phyloP scores from a whole-genome alignment of 2,888 invertebrate genomes.

The Spisula subtruncata region DNA sequence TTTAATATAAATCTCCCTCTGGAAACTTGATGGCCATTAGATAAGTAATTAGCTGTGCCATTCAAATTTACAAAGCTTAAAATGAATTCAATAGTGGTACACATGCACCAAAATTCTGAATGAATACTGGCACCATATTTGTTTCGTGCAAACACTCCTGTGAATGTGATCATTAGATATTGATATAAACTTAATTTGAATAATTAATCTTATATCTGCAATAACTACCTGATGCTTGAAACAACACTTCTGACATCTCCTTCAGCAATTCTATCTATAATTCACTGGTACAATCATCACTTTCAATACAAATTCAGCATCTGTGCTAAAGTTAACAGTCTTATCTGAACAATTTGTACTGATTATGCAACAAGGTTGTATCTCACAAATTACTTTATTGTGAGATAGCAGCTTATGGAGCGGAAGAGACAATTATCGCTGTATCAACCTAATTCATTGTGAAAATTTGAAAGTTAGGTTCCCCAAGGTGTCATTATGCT shows the following conservation, averaged over 20 bases:
- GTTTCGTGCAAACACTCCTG: too few species aligned
- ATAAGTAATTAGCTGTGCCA: too few species aligned
- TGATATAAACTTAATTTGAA: background rate
- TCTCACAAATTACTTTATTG: too few species aligned
- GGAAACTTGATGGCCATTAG: too few species aligned
- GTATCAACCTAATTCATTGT: background rate
- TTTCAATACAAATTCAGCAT: background rate
- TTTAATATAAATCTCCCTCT: too few species aligned
- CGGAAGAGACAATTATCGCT: background rate
- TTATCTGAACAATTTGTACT: background rate
- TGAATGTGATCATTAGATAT: background rate
- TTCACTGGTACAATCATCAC: background rate
- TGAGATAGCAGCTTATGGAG: too few species aligned
- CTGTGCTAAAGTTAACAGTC: background rate
- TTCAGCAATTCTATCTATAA: background rate
- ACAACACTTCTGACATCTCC: background rate
- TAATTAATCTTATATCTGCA: conserved; percentile 8
- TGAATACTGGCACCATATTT: too few species aligned
- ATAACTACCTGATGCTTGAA: background rate
- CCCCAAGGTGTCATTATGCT: background rate
- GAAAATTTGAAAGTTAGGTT: background rate
- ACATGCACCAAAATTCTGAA: too few species aligned
- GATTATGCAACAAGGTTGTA: too few species aligned
- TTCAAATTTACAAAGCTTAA: too few species aligned
- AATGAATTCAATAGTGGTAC: too few species aligned